Base-by-base conservation (phyloP, 2,113 vertebrate genomes). In the crab-eating macaque (Macaca fascicularis) region DNA sequence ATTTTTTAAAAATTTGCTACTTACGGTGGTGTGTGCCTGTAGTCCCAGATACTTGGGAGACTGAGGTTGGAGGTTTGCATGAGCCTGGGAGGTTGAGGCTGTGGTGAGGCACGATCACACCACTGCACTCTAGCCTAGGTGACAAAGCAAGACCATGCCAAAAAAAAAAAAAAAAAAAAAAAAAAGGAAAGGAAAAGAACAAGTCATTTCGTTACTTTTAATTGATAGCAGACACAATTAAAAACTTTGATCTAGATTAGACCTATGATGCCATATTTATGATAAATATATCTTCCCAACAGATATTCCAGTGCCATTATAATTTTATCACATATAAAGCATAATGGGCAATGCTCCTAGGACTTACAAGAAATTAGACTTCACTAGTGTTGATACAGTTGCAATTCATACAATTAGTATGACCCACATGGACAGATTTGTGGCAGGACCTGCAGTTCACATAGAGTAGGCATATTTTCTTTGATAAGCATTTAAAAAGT, bases 291-390 rank as follows among this genome's bases (percentile, higher is more conserved):
- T 55, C 89, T 81, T 95, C 59, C 83, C 19, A 20, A 92, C n/a
- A 93, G 67, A 97, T 25, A 93, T 70, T 38, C 69, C 96, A n/a
- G 64, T 82, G 32, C 96, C 64, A 38, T 0, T 67, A n/a, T 95
- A 93, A 92, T 92, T 93, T 95, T 95, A 86, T 50, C 87, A 84
- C 75, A 79, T 12, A 95, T 83, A 98, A 97, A 98, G 97, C 97
- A 95, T 91, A 80, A n/a, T 93, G 27, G 90, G 81, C 95, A 96
- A 57, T 78, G 55, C 86, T 92, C 75, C 61, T 48, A 22, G 67
- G 97, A 90, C 43, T 89, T 92, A n/a, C 19, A 93, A 87, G 61
- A 96, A 97, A 98, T 97, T 98, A 97, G 90, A 8, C 70, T 14
- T 96, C 6, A 97, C 93, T 97, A 96, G 25, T 89, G 16, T 55